These are phyloP conservation scores for Leptinotarsa peninsularis DNA, from an alignment of 2,888 invertebrate genomes.

Conservation along the genomic window DNA sequence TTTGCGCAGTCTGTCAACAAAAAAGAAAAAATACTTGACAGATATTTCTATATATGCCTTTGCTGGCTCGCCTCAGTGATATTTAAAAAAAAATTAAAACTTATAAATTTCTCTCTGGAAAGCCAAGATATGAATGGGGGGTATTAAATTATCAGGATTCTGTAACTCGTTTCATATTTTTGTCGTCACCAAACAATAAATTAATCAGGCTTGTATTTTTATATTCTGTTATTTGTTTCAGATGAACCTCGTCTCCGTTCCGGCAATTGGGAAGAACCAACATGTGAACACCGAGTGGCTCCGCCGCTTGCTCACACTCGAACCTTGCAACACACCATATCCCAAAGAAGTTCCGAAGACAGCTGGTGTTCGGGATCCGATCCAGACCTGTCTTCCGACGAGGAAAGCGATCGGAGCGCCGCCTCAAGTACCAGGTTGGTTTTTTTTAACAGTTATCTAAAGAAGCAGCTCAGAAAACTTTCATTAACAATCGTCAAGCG, in stretches of 20 bases:
- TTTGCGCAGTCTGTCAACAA: too few species aligned
- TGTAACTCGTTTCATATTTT: too few species aligned
- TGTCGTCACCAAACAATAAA: too few species aligned
- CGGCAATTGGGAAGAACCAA: slow-evolving; percentile 82
- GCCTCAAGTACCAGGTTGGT: slow-evolving; percentile 68
- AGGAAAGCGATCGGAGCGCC: slow-evolving; percentile 71
- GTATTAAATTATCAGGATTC: too few species aligned
- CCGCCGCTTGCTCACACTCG: slow-evolving; percentile 69
- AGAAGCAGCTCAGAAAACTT: not conserved
- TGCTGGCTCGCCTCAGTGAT: too few species aligned
- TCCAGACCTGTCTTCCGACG: slow-evolving; percentile 74
- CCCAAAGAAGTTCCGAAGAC: slow-evolving; percentile 71
- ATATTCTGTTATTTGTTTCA: slow-evolving; percentile 63
- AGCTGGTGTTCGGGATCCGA: slow-evolving; percentile 77
- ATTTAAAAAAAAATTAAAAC: too few species aligned
- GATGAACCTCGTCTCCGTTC: slow-evolving; percentile 85
- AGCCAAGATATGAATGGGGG: too few species aligned
- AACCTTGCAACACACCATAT: slow-evolving; percentile 62
- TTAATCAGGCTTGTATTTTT: not conserved
- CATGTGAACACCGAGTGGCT: slow-evolving; percentile 68
- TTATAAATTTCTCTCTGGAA: too few species aligned
- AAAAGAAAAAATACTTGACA: too few species aligned
- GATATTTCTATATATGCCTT: too few species aligned
- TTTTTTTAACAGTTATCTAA: not conserved
- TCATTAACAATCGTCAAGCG: too few species aligned